Percentiles rank a stretch among this genome's conserved stretches.
Conservation (phyloP, 2,888 invertebrate genomes). For the Eurois occulta region DNA sequence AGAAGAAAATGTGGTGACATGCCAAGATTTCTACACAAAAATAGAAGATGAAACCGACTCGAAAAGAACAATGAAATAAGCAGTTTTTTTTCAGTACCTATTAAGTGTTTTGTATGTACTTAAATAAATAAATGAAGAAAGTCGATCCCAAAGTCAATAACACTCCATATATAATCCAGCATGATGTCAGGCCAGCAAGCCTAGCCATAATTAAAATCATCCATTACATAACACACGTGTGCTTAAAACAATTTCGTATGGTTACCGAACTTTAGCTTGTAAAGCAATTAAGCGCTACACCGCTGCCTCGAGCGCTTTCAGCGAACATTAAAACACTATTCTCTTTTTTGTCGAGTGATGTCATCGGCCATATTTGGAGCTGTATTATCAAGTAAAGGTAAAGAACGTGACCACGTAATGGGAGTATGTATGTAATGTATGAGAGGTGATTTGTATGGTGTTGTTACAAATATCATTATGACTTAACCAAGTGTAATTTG, state of each 20-base stretch:
- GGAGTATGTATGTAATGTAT: conserved; percentile 64
- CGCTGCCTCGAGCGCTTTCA: conserved; percentile 59
- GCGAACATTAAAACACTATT: conserved; percentile 45
- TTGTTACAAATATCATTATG: conserved; percentile 58
- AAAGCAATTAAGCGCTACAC: conserved; percentile 59
- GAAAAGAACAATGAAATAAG: neutral
- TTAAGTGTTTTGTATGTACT: neutral
- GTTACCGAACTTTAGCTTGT: conserved; percentile 50
- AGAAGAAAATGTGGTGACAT: neutral
- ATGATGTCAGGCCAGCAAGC: conserved; percentile 15
- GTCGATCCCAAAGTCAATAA: neutral
- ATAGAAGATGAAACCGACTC: neutral
- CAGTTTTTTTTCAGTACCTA: neutral
- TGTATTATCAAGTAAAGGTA: conserved; percentile 67
- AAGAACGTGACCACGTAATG: conserved; percentile 68
- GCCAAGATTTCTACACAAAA: neutral
- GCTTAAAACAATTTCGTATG: conserved; percentile 49
- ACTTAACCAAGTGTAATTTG: conserved; percentile 24
- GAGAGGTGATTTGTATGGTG: conserved; percentile 59
- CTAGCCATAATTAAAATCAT: conserved; percentile 35
- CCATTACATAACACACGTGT: conserved; percentile 35
- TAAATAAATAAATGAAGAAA: conserved; percentile 9
- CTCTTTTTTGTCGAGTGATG: conserved; percentile 68
- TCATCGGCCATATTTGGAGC: conserved; percentile 70
- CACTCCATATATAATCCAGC: conserved; percentile 11